Percentiles rank a stretch among this genome's conserved stretches.
Evolutionary conservation across 1,140 invertebrate genomes (phyloP).

Genomic region (Lanistes nyassanus): DNA sequence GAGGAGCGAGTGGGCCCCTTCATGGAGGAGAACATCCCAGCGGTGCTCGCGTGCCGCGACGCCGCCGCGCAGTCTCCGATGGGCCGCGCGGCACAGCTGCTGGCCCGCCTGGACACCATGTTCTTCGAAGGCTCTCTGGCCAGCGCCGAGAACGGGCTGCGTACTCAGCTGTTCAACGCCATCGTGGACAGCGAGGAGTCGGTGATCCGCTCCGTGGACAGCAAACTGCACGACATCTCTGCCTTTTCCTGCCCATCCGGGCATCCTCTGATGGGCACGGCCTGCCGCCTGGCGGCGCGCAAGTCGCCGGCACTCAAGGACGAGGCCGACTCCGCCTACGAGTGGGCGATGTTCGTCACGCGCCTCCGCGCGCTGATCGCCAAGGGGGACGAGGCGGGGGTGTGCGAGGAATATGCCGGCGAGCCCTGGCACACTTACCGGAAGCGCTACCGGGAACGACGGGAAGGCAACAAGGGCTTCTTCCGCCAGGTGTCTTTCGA

Average conservation of each 20-base stretch:
- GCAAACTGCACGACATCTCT: slow-evolving; percentile 21
- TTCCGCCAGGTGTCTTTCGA: slow-evolving; percentile 25
- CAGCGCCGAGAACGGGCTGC: slow-evolving; percentile 21
- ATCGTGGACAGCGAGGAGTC: slow-evolving; percentile 23
- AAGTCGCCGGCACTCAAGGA: slow-evolving; percentile 25
- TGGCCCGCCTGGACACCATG: slow-evolving; percentile 35
- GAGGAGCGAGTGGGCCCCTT: slow-evolving; percentile 26
- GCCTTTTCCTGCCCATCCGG: slow-evolving; percentile 18
- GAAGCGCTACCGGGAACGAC: slow-evolving; percentile 23
- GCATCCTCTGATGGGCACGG: slow-evolving; percentile 20
- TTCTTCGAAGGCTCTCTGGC: slow-evolving; percentile 32
- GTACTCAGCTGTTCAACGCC: slow-evolving; percentile 25
- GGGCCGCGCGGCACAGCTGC: slow-evolving; percentile 25
- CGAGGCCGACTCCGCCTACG: slow-evolving; percentile 22
- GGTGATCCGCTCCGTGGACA: slow-evolving; percentile 1
- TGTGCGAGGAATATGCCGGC: slow-evolving; percentile 32
- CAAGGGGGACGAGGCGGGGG: slow-evolving; percentile 9
- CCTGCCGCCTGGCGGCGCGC: slow-evolving; percentile 9
- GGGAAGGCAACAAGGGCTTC: slow-evolving; percentile 11
- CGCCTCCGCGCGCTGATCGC: slow-evolving; percentile 9
- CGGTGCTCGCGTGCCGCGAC: slow-evolving; percentile 22
- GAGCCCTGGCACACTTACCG: slow-evolving; percentile 36
- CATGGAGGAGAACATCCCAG: slow-evolving; percentile 38
- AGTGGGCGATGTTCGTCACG: slow-evolving; percentile 28
- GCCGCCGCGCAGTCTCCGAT: slow-evolving; percentile 17